Conservation (phyloP, 2,888 invertebrate species). For the Cryptosula pallasiana region DNA sequence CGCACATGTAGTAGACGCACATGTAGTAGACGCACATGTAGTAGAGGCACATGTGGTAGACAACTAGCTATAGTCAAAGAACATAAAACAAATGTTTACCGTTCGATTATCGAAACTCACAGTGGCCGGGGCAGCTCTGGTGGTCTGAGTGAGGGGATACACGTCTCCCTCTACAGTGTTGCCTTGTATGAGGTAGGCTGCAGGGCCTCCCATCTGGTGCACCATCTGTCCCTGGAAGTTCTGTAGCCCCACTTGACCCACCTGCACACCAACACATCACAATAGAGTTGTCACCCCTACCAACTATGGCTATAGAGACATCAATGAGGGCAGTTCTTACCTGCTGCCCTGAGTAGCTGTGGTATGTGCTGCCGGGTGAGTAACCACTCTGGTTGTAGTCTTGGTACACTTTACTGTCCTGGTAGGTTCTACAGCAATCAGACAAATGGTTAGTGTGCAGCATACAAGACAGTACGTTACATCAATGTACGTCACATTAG, state of each 20-base stretch:
- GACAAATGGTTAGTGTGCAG: no score
- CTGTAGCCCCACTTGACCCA: constrained; percentile 18
- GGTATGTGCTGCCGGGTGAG: neutral
- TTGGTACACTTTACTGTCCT: neutral
- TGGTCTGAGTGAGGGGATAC: constrained; percentile 68
- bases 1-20: no score
- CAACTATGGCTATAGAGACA: no score
- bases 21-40: no score
- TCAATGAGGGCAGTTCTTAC: no score
- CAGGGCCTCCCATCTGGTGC: constrained; percentile 52
- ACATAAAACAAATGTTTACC: constrained; percentile 16
- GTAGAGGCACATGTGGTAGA: no score
- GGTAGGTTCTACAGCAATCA: neutral
- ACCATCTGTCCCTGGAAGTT: constrained; percentile 50
- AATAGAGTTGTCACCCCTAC: no score
- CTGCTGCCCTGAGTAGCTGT: constrained; percentile 13
- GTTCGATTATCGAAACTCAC: constrained; percentile 59
- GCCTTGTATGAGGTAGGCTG: constrained; percentile 63
- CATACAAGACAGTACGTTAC: no score
- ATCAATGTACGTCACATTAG: no score
- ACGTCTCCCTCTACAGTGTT: constrained; percentile 59
- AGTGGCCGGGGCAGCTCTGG: constrained; percentile 82
- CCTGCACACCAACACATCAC: no score
- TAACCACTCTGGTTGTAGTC: constrained; percentile 12
- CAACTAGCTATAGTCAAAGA: no score